These are phyloP conservation scores for Drosophila kikkawai DNA, from an alignment of 1,140 invertebrate species.

Conservation along the genomic window DNA sequence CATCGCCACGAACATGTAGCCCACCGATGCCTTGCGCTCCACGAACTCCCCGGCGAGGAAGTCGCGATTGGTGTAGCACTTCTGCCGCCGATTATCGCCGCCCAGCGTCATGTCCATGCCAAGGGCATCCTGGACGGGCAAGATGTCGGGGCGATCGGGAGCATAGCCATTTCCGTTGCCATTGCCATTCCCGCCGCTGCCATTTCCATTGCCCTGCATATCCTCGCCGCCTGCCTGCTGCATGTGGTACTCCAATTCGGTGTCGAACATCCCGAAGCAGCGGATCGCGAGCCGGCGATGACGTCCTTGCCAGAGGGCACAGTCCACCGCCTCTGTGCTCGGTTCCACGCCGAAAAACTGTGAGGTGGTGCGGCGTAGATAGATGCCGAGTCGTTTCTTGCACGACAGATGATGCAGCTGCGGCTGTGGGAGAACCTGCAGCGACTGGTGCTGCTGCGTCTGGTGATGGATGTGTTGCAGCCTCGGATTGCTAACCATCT, in stretches of 20 bases:
- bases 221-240: slow-evolving; percentile 13
- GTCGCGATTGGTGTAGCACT: slow-evolving; percentile 61
- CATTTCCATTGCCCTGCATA: slow-evolving; percentile 16
- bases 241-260: slow-evolving; percentile 49
- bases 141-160: slow-evolving; percentile 84
- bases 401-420: slow-evolving; percentile 68
- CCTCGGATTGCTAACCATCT: slow-evolving; percentile 36
- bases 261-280: slow-evolving; percentile 73
- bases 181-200: slow-evolving; percentile 9
- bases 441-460: slow-evolving; percentile 44
- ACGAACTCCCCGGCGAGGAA: slow-evolving; percentile 64
- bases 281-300: slow-evolving; percentile 88
- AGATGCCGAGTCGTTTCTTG: slow-evolving; percentile 85
- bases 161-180: slow-evolving; percentile 30
- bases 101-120: slow-evolving; percentile 33
- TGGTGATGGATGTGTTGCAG: slow-evolving; percentile 53
- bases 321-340: slow-evolving; percentile 88
- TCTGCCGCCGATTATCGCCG: slow-evolving; percentile 23
- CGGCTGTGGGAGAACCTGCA: slow-evolving; percentile 55
- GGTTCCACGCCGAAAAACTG: slow-evolving; percentile 91
- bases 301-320: slow-evolving; percentile 89
- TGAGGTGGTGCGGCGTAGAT: slow-evolving; percentile 89
- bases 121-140: slow-evolving; percentile 73
- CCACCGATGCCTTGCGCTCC: slow-evolving; percentile 87
- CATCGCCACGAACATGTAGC: slow-evolving; percentile 87